Percentiles rank a stretch among this genome's conserved stretches.
These are phyloP conservation scores for Cynocephalus volans DNA, from an alignment of 2,113 vertebrate species.

Conservation along the genomic window DNA sequence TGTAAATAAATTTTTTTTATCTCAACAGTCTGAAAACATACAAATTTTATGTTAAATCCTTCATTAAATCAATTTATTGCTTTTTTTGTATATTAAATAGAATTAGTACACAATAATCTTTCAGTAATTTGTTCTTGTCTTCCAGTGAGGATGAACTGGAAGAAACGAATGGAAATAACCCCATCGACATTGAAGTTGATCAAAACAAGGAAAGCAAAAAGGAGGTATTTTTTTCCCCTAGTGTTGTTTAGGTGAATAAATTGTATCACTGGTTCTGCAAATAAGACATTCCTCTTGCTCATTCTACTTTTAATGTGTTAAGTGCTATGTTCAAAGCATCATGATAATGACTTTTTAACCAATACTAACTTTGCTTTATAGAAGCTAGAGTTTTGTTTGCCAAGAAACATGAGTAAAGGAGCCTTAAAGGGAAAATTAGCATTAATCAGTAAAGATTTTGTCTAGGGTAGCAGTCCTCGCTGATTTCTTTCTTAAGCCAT, in stretches of 20 bases:
- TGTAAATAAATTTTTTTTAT: not conserved
- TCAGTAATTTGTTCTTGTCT: conserved; percentile 84
- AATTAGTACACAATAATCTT: conserved; percentile 70
- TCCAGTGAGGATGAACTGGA: conserved; percentile 96
- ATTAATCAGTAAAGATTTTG: accelerated
- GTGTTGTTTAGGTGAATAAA: conserved; percentile 56
- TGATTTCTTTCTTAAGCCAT: not conserved
- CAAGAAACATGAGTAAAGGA: not conserved
- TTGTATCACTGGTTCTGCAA: conserved; percentile 33
- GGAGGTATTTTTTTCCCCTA: conserved; percentile 90
- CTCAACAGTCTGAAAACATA: not conserved
- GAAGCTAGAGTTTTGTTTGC: not conserved
- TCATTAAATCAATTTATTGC: not conserved
- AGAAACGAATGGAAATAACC: conserved; percentile 90
- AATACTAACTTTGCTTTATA: not conserved
- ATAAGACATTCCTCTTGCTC: not conserved
- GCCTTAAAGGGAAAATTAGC: not conserved
- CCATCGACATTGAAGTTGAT: conserved; percentile 92
- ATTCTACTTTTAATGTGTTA: not conserved
- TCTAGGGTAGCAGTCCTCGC: not conserved
- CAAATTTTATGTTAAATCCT: not conserved
- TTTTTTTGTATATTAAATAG: conserved; percentile 57
- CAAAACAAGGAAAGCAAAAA: conserved; percentile 95
- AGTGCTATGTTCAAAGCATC: not conserved
- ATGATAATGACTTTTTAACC: not conserved